Conservation (phyloP, 1,140 invertebrate genomes). For the Papilio glaucus region DNA sequence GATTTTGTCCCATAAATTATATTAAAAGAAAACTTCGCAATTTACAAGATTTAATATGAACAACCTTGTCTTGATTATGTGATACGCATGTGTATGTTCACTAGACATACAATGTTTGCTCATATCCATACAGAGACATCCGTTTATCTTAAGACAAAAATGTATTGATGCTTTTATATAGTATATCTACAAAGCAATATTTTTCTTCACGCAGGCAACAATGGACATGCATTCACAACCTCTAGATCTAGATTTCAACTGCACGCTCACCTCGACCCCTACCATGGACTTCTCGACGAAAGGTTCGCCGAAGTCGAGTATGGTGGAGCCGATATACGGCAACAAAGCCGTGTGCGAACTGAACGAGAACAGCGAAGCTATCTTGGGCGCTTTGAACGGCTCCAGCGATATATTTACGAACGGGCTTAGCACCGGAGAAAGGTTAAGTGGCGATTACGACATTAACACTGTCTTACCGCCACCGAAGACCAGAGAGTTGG, state of each 20-base stretch:
- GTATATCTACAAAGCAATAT: background rate
- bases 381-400: constrained; percentile 69
- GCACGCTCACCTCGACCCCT: constrained; percentile 72
- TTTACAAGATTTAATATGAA: no score
- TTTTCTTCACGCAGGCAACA: constrained; percentile 54
- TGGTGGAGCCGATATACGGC: constrained; percentile 76
- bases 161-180: background rate
- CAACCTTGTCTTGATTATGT: no score
- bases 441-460: constrained; percentile 80
- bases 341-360: constrained; percentile 77
- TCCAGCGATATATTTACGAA: constrained; percentile 74
- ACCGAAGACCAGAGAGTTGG: constrained; percentile 78
- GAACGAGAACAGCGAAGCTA: constrained; percentile 71
- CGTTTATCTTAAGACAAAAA: no score
- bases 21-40: no score
- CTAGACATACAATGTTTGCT: no score
- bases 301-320: constrained; percentile 74
- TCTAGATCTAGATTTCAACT: constrained; percentile 80
- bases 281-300: constrained; percentile 77
- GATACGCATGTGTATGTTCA: no score
- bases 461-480: constrained; percentile 79
- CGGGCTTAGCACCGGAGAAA: constrained; percentile 65
- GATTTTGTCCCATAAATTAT: no score
- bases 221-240: constrained; percentile 79
- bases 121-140: no score